Conservation (phyloP, 1,140 invertebrate genomes). For the Glossosoma conforme region DNA sequence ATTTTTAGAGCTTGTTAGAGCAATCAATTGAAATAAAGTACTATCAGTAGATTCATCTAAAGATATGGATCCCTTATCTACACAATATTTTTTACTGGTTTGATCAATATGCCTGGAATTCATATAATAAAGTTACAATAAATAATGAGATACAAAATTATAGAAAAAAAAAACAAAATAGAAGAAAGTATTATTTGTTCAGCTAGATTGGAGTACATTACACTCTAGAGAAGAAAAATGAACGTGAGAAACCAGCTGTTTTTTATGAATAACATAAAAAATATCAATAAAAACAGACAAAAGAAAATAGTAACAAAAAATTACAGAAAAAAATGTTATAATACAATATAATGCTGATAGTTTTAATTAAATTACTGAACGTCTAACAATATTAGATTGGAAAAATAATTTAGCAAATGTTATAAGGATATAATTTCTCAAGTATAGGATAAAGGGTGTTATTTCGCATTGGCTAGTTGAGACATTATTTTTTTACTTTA, state of each 20-base stretch:
- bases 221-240: no score
- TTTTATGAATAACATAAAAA: conserved; percentile 13
- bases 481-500: not conserved
- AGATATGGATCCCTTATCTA: conserved; percentile 6
- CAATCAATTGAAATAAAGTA: conserved; percentile 53
- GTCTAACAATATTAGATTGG: no score
- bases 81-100: conserved; percentile 15
- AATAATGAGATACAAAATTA: not conserved
- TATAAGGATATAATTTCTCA: no score
- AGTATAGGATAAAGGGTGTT: no score
- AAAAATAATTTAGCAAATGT: no score
- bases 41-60: conserved; percentile 49
- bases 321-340: no score
- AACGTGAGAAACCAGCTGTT: no score
- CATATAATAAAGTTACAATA: not conserved
- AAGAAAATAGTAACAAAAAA: conserved; percentile 4
- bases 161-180: conserved; percentile 5
- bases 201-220: no score
- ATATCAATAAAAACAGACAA: not conserved
- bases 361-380: no score
- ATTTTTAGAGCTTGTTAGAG: conserved; percentile 39
- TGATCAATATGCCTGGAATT: conserved; percentile 20
- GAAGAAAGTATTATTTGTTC: no score
- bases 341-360: no score
- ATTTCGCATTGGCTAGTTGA: not conserved